Evolutionary conservation across 2,797 vertebrate genomes (phyloP), one percentile per base, ranked within the genome.

Genomic region (Cetoscarus ocellatus): DNA sequence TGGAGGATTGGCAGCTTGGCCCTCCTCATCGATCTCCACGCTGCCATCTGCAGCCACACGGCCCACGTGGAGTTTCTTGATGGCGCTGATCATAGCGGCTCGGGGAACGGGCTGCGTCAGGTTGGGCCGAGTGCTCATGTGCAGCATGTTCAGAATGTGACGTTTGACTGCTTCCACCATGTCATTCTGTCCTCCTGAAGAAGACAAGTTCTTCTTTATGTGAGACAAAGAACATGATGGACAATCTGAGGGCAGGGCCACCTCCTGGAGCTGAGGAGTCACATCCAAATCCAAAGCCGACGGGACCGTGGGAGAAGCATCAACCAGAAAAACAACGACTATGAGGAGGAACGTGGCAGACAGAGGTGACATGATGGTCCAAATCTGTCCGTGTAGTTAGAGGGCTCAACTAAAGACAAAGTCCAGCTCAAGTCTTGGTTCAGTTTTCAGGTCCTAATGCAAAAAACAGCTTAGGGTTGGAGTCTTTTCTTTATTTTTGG

Each of bases 131-230:
- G 95, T 84, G 76, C 93, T 97, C 90, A 99, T 93, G 90, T 99
- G 97, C 93, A 99, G 91, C 97, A 98, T 97, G 92, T 95, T 97
- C 70, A 99, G 89, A 64, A 99, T 99, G 95, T 99, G 98, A 70
- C 92, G 95, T 90, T 99, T 99, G 61, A 99, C 97, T 13, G 96
- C 97, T 90, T 98, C 97, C 88, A 98, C 96, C 96, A 99, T 96
- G 90, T 98, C 96, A 9, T 85, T 93, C 89, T 97, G 96, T 53
- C 44, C 87, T 10, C 44, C 79, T 0, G 38, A 43, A 0, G 15
- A 73, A 14, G 86, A 83, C 0, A 84, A 92, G 88, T 97, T 96
- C 88, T 88, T 95, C 56, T 94, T 94, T 82, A 96, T 89, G 77
- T 93, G 94, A 80, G 95, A 84, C 48, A 97, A 88, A 70, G 94